Evolutionary conservation across 2,113 vertebrate genomes (phyloP).

Genomic region (Chitala chitala): DNA sequence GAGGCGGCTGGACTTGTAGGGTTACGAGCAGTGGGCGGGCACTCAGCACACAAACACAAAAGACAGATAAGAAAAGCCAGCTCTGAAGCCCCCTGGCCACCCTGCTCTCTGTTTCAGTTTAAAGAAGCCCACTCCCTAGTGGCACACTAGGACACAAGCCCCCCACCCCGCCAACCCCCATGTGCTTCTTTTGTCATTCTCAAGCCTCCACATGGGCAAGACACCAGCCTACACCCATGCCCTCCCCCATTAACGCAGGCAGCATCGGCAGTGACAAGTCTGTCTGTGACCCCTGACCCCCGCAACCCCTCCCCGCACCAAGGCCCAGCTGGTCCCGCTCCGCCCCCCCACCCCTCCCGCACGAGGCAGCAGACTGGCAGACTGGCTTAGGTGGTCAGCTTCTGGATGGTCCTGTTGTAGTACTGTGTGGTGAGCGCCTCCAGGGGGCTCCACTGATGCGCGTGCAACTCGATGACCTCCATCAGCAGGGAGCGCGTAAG

Average conservation of each 20-base stretch:
- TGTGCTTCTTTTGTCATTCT: conserved; percentile 21
- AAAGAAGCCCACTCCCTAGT: conserved; percentile 23
- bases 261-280: conserved; percentile 9
- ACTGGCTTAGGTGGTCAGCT: conserved; percentile 79
- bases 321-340: conserved; percentile 29
- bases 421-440: conserved; percentile 90
- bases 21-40: too few relatives aligned
- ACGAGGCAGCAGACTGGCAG: not conserved
- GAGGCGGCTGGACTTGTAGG: too few relatives aligned
- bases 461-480: conserved; percentile 96
- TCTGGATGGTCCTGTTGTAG: conserved; percentile 98
- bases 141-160: conserved; percentile 46
- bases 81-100: conserved; percentile 43
- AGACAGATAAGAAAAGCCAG: conserved; percentile 45
- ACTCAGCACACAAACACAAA: conserved; percentile 59
- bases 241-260: conserved; percentile 8
- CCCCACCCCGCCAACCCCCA: conserved; percentile 43
- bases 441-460: conserved; percentile 93
- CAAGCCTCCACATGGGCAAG: too few relatives aligned
- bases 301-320: conserved; percentile 30
- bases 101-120: conserved; percentile 44
- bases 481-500: conserved; percentile 92
- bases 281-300: conserved; percentile 8
- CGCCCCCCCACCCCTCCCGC: conserved; percentile 26
- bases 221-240: not conserved